Evolutionary conservation across 2,797 vertebrate genomes (phyloP).

Genomic region (Notamacropus eugenii): DNA sequence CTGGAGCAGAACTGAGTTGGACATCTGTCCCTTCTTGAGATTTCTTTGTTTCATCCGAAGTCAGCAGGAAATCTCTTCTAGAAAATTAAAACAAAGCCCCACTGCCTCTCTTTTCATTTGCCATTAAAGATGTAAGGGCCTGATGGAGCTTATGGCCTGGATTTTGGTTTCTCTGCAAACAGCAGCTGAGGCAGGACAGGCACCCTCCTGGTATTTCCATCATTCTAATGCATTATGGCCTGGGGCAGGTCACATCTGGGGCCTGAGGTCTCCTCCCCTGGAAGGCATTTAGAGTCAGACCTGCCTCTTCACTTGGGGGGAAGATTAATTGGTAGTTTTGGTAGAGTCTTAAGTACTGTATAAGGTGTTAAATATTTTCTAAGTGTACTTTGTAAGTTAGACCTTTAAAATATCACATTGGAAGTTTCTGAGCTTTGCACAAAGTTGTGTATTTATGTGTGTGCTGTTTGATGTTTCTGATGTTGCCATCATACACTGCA

Average conservation of each 20-base stretch:
- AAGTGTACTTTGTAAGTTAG: constrained; percentile 19
- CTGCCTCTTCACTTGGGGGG: neutral
- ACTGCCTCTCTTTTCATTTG: neutral
- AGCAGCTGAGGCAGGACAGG: neutral
- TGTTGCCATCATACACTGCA: constrained; percentile 42
- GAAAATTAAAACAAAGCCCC: neutral
- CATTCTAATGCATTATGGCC: neutral
- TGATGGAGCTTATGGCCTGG: neutral
- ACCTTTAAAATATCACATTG: neutral
- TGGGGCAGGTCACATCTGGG: neutral
- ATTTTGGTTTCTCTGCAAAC: neutral
- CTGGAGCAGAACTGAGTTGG: neutral
- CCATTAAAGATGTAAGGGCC: constrained; percentile 10
- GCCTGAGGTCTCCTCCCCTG: neutral
- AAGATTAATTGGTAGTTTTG: neutral
- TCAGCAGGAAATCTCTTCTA: constrained; percentile 13
- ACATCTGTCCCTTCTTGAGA: constrained; percentile 31
- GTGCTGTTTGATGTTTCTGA: neutral
- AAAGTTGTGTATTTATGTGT: constrained; percentile 17
- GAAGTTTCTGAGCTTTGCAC: constrained; percentile 32
- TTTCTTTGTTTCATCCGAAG: constrained; percentile 34
- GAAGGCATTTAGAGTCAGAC: neutral
- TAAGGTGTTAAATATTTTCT: constrained; percentile 13
- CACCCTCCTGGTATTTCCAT: neutral
- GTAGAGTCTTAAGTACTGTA: neutral